Percentiles rank a stretch among this genome's conserved stretches.
These are phyloP conservation scores for Hemibagrus wyckioides DNA, from an alignment of 2,113 vertebrate genomes.

Conservation along the genomic window DNA sequence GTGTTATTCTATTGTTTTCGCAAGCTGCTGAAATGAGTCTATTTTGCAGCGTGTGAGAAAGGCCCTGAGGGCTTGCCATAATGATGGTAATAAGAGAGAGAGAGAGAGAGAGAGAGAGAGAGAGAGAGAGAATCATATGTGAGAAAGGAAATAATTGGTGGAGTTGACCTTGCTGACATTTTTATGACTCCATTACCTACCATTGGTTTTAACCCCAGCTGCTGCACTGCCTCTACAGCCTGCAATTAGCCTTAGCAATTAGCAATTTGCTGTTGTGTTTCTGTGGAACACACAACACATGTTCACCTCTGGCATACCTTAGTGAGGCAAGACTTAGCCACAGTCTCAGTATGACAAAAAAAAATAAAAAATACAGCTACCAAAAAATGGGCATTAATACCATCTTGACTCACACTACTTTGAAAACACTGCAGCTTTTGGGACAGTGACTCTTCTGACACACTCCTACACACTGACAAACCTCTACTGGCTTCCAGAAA, in stretches of 20 bases:
- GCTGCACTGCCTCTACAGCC: slow-evolving; percentile 18
- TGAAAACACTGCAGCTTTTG: neutral
- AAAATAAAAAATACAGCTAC: slow-evolving; percentile 16
- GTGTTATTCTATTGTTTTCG: slow-evolving; percentile 68
- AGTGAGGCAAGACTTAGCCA: neutral
- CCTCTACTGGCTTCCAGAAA: neutral
- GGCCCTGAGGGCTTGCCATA: slow-evolving; percentile 70
- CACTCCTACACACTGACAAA: slow-evolving; percentile 30
- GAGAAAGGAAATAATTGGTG: slow-evolving; percentile 67
- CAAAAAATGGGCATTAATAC: slow-evolving; percentile 18
- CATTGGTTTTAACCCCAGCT: slow-evolving; percentile 14
- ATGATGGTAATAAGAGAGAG: slow-evolving; percentile 70
- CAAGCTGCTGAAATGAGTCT: slow-evolving; percentile 58
- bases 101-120: slow-evolving; percentile 11
- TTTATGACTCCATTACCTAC: slow-evolving; percentile 42
- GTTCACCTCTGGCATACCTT: neutral
- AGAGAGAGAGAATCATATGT: slow-evolving; percentile 36
- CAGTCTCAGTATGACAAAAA: slow-evolving; percentile 43
- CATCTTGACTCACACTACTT: neutral
- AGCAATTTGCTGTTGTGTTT: slow-evolving; percentile 23
- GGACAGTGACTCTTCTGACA: slow-evolving; percentile 21
- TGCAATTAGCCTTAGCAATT: slow-evolving; percentile 20
- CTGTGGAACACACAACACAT: slow-evolving; percentile 20
- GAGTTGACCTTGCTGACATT: slow-evolving; percentile 63
- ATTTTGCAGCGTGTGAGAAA: slow-evolving; percentile 62